phyloP scores from a whole-genome alignment of 64 coral and sea anemone genomes.

The Porites lutea region DNA sequence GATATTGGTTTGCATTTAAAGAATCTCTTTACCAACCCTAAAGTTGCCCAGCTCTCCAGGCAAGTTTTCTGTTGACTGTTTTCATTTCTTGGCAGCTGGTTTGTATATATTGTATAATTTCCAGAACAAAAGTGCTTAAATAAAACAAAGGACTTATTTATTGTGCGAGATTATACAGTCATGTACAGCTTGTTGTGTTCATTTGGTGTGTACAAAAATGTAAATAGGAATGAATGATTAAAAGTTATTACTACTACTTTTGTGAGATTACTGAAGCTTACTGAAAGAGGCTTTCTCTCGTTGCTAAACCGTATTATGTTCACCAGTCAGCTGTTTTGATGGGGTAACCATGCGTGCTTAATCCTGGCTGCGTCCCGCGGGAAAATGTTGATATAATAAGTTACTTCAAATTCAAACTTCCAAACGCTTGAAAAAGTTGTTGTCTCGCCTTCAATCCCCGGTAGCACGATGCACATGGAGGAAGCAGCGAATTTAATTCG shows the following conservation, averaged over 20 bases:
- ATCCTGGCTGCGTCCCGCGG: background rate
- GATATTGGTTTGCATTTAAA: too few relatives aligned
- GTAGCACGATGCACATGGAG: background rate
- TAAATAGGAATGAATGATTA: slow-evolving; percentile 19
- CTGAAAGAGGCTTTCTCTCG: background rate
- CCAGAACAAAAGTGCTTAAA: background rate
- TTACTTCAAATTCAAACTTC: slow-evolving; percentile 3
- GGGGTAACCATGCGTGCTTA: too few relatives aligned
- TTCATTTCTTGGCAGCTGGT: background rate
- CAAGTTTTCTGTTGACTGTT: background rate
- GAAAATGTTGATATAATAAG: background rate
- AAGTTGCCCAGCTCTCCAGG: too few relatives aligned
- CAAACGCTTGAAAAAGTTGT: background rate
- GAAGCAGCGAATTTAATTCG: slow-evolving; percentile 7
- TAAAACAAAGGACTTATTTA: background rate
- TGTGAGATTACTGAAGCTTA: background rate
- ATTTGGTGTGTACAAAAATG: background rate
- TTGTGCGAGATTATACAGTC: background rate
- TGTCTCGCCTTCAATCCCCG: background rate
- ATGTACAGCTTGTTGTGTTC: background rate
- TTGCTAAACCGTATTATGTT: background rate
- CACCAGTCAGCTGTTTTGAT: too few relatives aligned
- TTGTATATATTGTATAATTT: slow-evolving; percentile 15
- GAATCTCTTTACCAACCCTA: too few relatives aligned
- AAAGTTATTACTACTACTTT: background rate